A percentile compares a stretch with the other conserved stretches of the same genome.
Conservation (phyloP, 2,797 vertebrate genomes). For the Simalia tracyae region DNA sequence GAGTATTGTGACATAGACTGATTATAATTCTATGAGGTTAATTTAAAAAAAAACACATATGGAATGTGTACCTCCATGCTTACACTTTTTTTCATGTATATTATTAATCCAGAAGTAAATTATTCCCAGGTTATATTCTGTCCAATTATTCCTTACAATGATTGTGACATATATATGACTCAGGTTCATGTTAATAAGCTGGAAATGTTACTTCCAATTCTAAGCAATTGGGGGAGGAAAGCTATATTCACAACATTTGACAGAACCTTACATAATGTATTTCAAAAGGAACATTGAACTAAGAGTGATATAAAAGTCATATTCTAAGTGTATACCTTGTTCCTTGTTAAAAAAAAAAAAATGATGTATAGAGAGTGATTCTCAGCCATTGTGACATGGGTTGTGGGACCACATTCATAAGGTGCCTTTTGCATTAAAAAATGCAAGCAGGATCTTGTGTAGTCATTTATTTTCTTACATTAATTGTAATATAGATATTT, state of each 20-base stretch:
- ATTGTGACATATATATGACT: not conserved
- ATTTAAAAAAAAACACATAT: not conserved
- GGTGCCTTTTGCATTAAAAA: not conserved
- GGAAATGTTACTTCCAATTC: not conserved
- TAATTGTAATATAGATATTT: not conserved
- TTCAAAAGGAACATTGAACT: not conserved
- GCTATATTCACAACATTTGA: not conserved
- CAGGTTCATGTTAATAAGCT: not conserved
- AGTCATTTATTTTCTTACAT: not conserved
- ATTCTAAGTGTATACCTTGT: not conserved
- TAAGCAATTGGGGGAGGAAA: not conserved
- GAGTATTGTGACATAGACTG: not conserved
- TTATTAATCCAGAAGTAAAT: not conserved
- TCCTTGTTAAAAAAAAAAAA: not conserved
- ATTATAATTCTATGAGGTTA: not conserved
- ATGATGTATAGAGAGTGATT: not conserved
- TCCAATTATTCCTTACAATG: not conserved
- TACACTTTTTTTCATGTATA: not conserved
- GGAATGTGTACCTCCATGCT: not conserved
- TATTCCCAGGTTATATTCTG: not conserved
- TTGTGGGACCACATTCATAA: not conserved
- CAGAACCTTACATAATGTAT: not conserved
- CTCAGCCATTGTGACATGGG: not conserved
- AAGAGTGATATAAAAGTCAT: not conserved
- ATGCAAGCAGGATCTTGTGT: not conserved